These are phyloP conservation scores for Caenorhabditis afra DNA, from an alignment of 2,888 invertebrate genomes.

Conservation along the genomic window DNA sequence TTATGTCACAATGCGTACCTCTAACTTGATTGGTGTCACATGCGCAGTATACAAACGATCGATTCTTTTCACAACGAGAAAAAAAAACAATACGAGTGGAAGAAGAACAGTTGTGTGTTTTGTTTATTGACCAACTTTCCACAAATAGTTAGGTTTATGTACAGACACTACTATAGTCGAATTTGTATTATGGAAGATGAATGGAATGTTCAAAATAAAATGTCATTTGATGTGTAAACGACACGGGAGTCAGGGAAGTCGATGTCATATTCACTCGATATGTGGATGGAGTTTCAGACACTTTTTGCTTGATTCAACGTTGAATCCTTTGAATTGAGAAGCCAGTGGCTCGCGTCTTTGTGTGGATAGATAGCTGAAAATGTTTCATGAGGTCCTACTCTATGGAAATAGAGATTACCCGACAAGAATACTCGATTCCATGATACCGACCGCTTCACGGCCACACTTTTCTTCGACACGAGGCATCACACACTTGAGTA, in stretches of 20 bases:
- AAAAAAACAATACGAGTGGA: background rate
- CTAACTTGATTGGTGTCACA: constrained; percentile 25
- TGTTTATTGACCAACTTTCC: constrained; percentile 21
- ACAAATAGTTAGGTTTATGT: constrained; percentile 48
- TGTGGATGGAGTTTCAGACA: constrained; percentile 51
- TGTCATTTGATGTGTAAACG: constrained; percentile 5
- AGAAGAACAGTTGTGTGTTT: constrained; percentile 38
- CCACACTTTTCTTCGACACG: constrained; percentile 61
- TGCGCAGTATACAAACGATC: constrained; percentile 42
- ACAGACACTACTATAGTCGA: constrained; percentile 44
- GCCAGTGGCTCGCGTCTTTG: constrained; percentile 60
- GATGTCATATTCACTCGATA: constrained; percentile 28
- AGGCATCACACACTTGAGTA: constrained; percentile 61
- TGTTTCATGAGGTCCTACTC: no score
- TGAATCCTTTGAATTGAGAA: constrained; percentile 65
- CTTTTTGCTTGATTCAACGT: constrained; percentile 52
- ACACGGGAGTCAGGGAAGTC: background rate
- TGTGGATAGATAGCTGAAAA: constrained; percentile 56
- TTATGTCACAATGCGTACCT: constrained; percentile 52
- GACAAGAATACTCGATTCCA: constrained; percentile 57
- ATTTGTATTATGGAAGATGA: background rate
- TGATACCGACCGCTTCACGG: constrained; percentile 46
- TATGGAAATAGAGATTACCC: constrained; percentile 32
- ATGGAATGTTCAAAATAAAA: constrained; percentile 7
- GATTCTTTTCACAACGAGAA: constrained; percentile 19